phyloP scores from a whole-genome alignment of 2,113 vertebrate genomes.

The Semnornis frantzii region DNA sequence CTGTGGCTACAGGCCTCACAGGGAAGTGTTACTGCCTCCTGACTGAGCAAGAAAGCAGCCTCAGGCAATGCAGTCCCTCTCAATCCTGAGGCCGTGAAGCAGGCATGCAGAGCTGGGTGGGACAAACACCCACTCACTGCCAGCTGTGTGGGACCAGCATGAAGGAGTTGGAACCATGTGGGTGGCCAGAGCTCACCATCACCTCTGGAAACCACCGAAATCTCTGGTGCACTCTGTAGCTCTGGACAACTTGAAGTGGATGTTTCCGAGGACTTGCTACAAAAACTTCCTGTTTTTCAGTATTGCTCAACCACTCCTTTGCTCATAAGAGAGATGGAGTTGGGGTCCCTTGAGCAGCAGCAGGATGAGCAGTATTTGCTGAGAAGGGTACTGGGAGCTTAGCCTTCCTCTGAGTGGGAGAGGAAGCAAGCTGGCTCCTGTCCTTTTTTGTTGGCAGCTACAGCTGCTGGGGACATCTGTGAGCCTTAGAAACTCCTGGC shows the following conservation, averaged over 20 bases:
- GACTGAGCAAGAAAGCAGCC: not conserved
- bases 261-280: not conserved
- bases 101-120: accelerated
- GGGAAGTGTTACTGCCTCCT: not conserved
- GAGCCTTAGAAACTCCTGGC: not conserved
- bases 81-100: accelerated
- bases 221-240: not conserved
- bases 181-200: not conserved
- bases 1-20: accelerated
- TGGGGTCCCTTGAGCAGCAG: not conserved
- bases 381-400: not conserved
- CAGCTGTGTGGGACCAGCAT: not conserved
- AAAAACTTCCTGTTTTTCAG: slow-evolving; percentile 9
- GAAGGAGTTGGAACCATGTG: accelerated
- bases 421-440: not conserved
- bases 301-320: not conserved
- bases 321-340: not conserved
- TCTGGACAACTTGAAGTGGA: not conserved
- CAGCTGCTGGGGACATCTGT: not conserved
- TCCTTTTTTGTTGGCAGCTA: not conserved
- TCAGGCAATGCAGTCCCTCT: not conserved
- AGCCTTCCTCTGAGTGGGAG: not conserved
- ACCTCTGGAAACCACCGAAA: not conserved
- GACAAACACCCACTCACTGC: not conserved
- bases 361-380: accelerated